Evolutionary conservation across 2,113 vertebrate species (phyloP), one percentile per base, ranked within the genome.

Genomic region (Isurus oxyrinchus): DNA sequence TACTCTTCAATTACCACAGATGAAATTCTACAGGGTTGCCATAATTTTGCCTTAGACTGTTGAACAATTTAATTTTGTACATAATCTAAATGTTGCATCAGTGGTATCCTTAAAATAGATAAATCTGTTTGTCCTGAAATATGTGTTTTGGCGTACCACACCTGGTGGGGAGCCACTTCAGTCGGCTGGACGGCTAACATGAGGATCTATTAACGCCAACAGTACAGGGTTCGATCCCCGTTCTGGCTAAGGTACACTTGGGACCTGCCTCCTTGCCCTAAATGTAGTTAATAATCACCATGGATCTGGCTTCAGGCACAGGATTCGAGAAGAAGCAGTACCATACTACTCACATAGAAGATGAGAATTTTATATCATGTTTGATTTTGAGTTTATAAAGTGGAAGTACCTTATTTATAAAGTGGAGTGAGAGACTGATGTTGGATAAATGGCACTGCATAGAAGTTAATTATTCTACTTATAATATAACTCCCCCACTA

Each of bases 61-160:
- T 94, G 59, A 94, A 40, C 31, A 94, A n/a, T 66, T 94, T 94
- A 94, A 94, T 66, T 66, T 94, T 94, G 61, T 49, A 59, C 11
- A 8, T 59, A 53, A 6, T 49, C n/a, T 94, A n/a, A 95, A 49
- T 95, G 2, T 67, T 95, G 61, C 44, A 5, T 95, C 25, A 5
- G 44, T 67, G 35, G 63, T 40, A 44, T 0, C 44, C 63, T 21
- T 94, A 63, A 44, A 95, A 40, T 88, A 14, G 10, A 40, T 55
- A 88, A n/a, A 55, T 88, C 27, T 90, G 53, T 27, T n/a, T n/a
- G 88, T 57, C 31, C 57, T 35, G 88, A n/a, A 57, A 91, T 55
- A 57, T 55, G 6, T 88, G 49, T 2, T 88, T 88, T 2, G 8
- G 21, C 55, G 44, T 88, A 88, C 49, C 8, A 10, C 27, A 76